Percentiles rank a stretch among this genome's conserved stretches.
Conservation (phyloP, 1,140 invertebrate genomes). For the Ruditapes philippinarum region DNA sequence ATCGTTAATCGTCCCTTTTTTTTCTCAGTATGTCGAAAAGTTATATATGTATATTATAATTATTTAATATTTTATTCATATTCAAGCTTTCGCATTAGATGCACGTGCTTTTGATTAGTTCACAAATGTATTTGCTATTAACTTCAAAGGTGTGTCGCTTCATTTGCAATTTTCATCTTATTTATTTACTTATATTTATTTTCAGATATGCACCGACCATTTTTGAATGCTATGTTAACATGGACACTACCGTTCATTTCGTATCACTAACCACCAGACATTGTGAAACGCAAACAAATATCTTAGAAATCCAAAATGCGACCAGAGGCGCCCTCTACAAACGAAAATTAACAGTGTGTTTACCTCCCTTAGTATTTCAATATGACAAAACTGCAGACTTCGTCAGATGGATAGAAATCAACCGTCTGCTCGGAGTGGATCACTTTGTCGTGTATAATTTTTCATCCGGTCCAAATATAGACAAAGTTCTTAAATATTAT, state of each 20-base stretch:
- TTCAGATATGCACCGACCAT: background rate
- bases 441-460: conserved; percentile 98
- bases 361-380: background rate
- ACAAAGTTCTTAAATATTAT: conserved; percentile 91
- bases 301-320: background rate
- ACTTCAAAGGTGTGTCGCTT: no score
- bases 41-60: no score
- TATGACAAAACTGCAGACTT: background rate
- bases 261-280: background rate
- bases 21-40: no score
- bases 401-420: background rate
- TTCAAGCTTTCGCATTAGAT: no score
- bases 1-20: no score
- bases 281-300: background rate
- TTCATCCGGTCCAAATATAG: conserved; percentile 92
- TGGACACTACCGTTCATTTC: background rate
- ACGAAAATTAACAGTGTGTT: background rate
- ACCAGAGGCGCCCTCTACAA: background rate
- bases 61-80: no score
- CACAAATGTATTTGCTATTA: no score
- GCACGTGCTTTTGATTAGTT: no score
- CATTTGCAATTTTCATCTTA: no score
- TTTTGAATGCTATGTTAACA: background rate
- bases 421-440: conserved; percentile 89
- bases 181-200: background rate